Conservation (phyloP, 1,140 invertebrate species). For the Lutraria rhynchaena region DNA sequence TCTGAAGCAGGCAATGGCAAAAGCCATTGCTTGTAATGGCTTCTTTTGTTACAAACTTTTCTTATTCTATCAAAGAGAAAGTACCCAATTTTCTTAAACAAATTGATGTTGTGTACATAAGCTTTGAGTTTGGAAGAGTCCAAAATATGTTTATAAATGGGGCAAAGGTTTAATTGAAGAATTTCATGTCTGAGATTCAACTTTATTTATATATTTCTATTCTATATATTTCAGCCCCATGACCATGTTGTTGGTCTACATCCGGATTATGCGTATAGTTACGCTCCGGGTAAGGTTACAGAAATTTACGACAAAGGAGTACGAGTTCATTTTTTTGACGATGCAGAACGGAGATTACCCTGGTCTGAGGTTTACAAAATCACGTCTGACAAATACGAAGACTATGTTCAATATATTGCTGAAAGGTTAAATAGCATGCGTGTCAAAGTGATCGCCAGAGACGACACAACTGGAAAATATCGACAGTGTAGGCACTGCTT, state of each 20-base stretch:
- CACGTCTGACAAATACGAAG: neutral
- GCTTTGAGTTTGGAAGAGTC: too few species aligned
- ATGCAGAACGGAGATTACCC: neutral
- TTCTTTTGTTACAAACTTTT: too few species aligned
- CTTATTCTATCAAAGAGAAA: too few species aligned
- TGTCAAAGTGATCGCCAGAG: neutral
- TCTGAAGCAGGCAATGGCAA: too few species aligned
- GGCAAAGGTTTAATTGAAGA: too few species aligned
- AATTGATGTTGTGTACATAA: too few species aligned
- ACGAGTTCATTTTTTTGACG: neutral
- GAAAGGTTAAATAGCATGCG: too few species aligned
- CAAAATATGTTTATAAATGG: too few species aligned
- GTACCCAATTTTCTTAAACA: too few species aligned
- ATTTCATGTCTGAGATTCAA: too few species aligned
- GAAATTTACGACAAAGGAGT: neutral
- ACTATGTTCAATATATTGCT: slow-evolving; percentile 10
- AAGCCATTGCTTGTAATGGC: too few species aligned
- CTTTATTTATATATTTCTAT: too few species aligned
- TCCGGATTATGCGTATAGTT: slow-evolving; percentile 8
- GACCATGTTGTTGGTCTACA: slow-evolving; percentile 3
- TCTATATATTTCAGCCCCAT: neutral
- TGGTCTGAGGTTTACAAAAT: slow-evolving; percentile 5
- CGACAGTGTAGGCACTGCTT: neutral
- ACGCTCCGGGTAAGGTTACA: neutral
- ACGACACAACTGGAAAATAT: neutral